These are phyloP conservation scores for Pycnonotus jocosus DNA, from an alignment of 2,113 vertebrate genomes.

Conservation along the genomic window DNA sequence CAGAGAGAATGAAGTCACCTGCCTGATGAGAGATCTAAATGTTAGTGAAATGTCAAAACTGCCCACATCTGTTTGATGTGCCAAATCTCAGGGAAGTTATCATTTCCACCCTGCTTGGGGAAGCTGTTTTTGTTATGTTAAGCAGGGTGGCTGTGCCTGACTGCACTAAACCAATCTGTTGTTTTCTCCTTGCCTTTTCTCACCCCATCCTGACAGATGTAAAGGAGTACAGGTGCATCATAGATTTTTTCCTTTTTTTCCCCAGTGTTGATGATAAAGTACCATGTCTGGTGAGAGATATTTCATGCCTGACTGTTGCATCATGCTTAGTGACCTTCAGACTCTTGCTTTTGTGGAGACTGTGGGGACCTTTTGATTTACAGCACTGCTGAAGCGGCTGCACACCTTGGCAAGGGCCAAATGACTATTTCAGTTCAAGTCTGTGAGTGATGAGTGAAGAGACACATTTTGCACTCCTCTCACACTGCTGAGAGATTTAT, in stretches of 20 bases:
- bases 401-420: constrained; percentile 58
- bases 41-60: constrained; percentile 29
- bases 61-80: constrained; percentile 17
- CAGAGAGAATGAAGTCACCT: constrained; percentile 32
- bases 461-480: constrained; percentile 24
- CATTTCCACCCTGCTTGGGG: neutral
- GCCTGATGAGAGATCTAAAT: constrained; percentile 16
- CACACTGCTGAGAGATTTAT: constrained; percentile 24
- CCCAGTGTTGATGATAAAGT: neutral
- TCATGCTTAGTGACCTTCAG: constrained; percentile 41
- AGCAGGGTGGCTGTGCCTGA: neutral
- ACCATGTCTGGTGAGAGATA: neutral
- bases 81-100: constrained; percentile 16
- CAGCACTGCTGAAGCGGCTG: neutral
- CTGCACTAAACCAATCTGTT: neutral
- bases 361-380: constrained; percentile 35
- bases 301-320: constrained; percentile 8
- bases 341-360: neutral
- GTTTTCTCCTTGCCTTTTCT: neutral
- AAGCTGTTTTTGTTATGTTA: constrained; percentile 3
- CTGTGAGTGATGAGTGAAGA: constrained; percentile 31
- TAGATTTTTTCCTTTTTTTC: neutral
- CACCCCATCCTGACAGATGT: neutral
- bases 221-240: neutral
- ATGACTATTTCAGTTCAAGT: constrained; percentile 29